Percentiles rank a stretch among this genome's conserved stretches.
These are phyloP conservation scores for Ennomos fuscantarius DNA, from an alignment of 2,888 invertebrate genomes.

Conservation along the genomic window DNA sequence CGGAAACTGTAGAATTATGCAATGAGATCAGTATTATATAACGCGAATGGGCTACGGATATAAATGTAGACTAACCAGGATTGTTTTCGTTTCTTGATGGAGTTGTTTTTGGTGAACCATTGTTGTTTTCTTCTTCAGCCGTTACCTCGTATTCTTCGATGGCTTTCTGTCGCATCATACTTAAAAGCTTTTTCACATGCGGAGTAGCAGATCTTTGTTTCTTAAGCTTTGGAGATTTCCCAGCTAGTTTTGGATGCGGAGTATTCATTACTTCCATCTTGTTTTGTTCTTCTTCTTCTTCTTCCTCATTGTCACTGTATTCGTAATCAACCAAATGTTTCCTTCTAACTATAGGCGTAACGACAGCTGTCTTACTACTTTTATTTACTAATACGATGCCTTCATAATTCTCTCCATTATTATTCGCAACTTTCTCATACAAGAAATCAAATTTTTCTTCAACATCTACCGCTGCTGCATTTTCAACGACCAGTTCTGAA, in stretches of 20 bases:
- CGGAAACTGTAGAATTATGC: slow-evolving; percentile 30
- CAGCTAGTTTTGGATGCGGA: slow-evolving; percentile 54
- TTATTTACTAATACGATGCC: slow-evolving; percentile 65
- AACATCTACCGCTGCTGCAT: slow-evolving; percentile 46
- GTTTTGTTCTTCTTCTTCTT: slow-evolving; percentile 49
- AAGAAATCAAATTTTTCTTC: slow-evolving; percentile 72
- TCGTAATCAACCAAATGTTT: slow-evolving; percentile 75
- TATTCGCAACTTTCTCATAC: slow-evolving; percentile 59
- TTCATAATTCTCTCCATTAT: slow-evolving; percentile 60
- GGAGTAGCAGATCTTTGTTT: slow-evolving; percentile 67
- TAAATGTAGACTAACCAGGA: slow-evolving; percentile 47
- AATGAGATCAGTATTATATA: slow-evolving; percentile 8
- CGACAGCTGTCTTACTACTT: slow-evolving; percentile 68
- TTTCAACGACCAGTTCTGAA: slow-evolving; percentile 63
- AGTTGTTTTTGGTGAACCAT: slow-evolving; percentile 54
- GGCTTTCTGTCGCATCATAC: slow-evolving; percentile 60
- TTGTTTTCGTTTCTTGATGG: slow-evolving; percentile 55
- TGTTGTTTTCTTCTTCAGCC: slow-evolving; percentile 48
- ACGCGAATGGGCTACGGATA: slow-evolving; percentile 9
- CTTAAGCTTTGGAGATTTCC: slow-evolving; percentile 66
- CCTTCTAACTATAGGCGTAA: slow-evolving; percentile 70
- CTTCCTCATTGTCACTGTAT: slow-evolving; percentile 64
- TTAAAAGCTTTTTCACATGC: slow-evolving; percentile 67
- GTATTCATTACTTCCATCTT: slow-evolving; percentile 44
- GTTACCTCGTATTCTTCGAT: slow-evolving; percentile 63